Base-by-base conservation (phyloP, 2,888 invertebrate species). In the Spialia ferax region DNA sequence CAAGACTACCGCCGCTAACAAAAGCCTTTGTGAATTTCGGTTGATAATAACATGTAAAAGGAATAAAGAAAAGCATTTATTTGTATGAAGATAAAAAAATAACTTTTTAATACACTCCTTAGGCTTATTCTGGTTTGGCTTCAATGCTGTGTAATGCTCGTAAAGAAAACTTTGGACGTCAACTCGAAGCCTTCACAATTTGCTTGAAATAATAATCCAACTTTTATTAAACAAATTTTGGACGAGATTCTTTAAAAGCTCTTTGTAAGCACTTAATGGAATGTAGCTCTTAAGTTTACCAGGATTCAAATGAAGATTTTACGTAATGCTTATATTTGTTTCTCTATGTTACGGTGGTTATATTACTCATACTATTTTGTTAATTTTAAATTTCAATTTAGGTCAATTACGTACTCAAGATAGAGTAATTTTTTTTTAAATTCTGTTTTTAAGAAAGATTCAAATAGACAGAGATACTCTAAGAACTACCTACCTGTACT, bases 131-230 rank as follows among this genome's bases (percentile, higher is more conserved):
- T 20, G 48, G 45, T 45, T n/a, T 45, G 13, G 7, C 15, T 45
- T 45, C 8, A 45, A 45, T 45, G 15, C 20, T 45, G 42, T 13
- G 48, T 48, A 45, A 45, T 18, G 20, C 20, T 48, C 45, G 18
- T 15, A 45, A 45, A 45, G 45, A 45, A 45, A 45, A 45, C 45
- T 45, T 45, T 45, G 45, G 15, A 7, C 45, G 18, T 45, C 45
- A 18, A 45, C 45, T 42, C 38, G n/a, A 42, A 42, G 38, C 15
- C 38, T 45, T 45, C 45, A 45, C 45, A 45, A 45, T 45, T 45
- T 15, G 45, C 45, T 45, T 18, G 18, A 45, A 45, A 45, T 45
- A 45, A 45, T 45, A 45, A 45, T 45, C 45, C 45, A 45, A 45
- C 45, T 45, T 45, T 45, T 15, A 45, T 45, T 15, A 45, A 45